Evolutionary conservation across 2,888 invertebrate species (phyloP).

Genomic region (Aphidoletes aphidimyza): DNA sequence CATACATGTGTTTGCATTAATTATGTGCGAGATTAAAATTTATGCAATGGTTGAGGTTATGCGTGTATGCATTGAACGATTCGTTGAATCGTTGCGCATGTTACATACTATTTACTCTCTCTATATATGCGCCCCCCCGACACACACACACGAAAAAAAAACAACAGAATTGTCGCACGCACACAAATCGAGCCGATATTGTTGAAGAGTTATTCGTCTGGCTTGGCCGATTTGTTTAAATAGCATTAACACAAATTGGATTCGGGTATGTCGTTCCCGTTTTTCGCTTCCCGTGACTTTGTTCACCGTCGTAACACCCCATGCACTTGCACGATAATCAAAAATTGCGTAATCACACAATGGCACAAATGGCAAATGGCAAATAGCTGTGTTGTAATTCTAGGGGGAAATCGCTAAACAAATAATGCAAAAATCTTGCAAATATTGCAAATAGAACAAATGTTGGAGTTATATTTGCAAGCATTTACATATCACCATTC

Average conservation of each 20-base stretch:
- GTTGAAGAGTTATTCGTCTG: neutral
- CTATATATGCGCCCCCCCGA: no score
- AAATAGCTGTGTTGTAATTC: no score
- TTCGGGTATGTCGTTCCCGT: neutral
- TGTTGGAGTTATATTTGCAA: no score
- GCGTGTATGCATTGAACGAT: neutral
- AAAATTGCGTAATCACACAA: conserved; percentile 12
- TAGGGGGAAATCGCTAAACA: no score
- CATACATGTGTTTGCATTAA: conserved; percentile 54
- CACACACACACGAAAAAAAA: neutral
- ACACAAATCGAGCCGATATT: neutral
- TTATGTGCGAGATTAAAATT: conserved; percentile 53
- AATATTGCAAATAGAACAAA: no score
- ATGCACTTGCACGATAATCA: conserved; percentile 30
- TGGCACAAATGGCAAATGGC: no score
- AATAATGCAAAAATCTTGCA: no score
- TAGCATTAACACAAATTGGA: conserved; percentile 49
- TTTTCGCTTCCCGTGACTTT: no score
- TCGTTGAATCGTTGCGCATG: no score
- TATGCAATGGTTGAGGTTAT: neutral
- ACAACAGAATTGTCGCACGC: neutral
- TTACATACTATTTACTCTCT: no score
- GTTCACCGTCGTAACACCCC: no score
- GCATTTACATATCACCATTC: no score
- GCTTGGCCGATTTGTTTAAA: conserved; percentile 39